Evolutionary conservation across 2,888 invertebrate species (phyloP), one percentile per base, ranked within the genome.

Genomic region (Xestia sexstrigata): DNA sequence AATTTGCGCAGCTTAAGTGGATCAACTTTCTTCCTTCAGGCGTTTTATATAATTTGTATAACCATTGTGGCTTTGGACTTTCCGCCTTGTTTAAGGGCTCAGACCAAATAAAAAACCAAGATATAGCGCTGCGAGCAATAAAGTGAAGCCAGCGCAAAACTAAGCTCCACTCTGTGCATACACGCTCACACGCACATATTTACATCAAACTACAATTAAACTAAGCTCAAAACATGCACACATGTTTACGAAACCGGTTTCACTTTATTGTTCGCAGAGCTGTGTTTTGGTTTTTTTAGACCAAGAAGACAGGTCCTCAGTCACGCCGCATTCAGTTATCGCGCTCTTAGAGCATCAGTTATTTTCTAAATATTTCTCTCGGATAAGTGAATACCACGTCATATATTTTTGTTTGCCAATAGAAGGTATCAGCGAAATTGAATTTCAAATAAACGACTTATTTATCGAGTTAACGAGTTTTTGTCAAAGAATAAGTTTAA

Each of bases 1-100:
- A 85, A 81, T 75, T 71, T 42, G 70, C 71, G 17, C 66, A 39
- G 76, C 52, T 76, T 39, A 76, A 79, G 15, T 70, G 52, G 70
- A 78, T 74, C 52, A 67, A 78, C 35, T 72, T 76, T 69, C 8
- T 35, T 55, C 20, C 26, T 35, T 63, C 26, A 35, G 17, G 30
- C 52, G 42, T 66, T 69, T 65, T 69, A 62, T 52, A 52, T 26
- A n/a, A 42, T 70, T 69, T 62, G n/a, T 60, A n/a, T 30, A 60
- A 30, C 11, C 60, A n/a, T 30, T 70, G 63, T 39, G 39, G 39
- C 30, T 78, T 42, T n/a, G 30, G 20, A 65, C 2, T 39, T 55
- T 55, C 11, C 26, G 55, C 49, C 15, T 45, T 35, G 39, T 62
- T 42, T 49, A 42, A 13, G 15, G 20, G 23, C 35, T 35, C 35